Base-by-base conservation (phyloP, 2,888 invertebrate genomes). In the Drosophila putrida region DNA sequence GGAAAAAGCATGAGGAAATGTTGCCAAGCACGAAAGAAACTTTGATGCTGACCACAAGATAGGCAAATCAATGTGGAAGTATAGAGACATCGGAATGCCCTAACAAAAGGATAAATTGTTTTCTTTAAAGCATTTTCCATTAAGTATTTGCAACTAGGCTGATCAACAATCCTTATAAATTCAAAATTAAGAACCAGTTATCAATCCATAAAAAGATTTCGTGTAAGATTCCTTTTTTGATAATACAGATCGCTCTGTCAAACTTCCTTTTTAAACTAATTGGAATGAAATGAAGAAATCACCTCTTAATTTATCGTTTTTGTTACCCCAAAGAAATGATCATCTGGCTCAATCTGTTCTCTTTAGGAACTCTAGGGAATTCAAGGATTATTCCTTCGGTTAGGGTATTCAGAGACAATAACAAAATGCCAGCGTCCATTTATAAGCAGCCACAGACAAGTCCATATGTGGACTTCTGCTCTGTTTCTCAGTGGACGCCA, bases 41-140 rank as follows among this genome's bases (percentile, higher is more conserved):
- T 75, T 75, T 78, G 57, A 64, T 39, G 74, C 58, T 73, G 68
- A 75, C 78, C 78, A 61, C 68, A 64, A 55, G 58, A 31, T 43
- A 44, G 54, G 31, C 44, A 58, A 65, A 62, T 59, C 39, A 15
- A 1, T 2, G 39, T n/a, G 1, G 31, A 6, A 20, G 1, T 6
- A 15, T 1, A 15, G 0, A 25, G 58, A 55, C 35, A 1, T 6
- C 6, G 2, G 36, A 1, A 73, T 73, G 60, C 78, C 25, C 75
- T 76, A 28, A 27, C n/a, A 28, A 2, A 2, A 13, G 0, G 0
- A 13, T 2, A 1, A 27, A 27, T n/a, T 13, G 1, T 20, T 20
- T 20, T 3, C 3, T 20, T 20, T 20, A 1, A 20, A 20, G 20
- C 2, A 20, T 20, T 20, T 20, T 20, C 1, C 0, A 20, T 20